Percentiles rank a stretch among this genome's conserved stretches.
Evolutionary conservation across 1,140 invertebrate species (phyloP).

Genomic region (Helicoverpa armigera): DNA sequence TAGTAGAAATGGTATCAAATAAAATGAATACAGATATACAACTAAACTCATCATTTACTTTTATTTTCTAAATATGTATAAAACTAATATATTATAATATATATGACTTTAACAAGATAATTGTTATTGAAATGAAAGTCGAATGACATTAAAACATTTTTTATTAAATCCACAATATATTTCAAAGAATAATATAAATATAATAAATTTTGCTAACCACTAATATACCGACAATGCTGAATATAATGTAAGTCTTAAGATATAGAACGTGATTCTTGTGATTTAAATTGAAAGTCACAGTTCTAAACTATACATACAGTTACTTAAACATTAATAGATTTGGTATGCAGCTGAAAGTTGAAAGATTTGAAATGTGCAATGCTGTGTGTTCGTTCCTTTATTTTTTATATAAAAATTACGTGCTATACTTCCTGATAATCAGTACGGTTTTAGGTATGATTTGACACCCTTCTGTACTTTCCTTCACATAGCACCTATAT

Average conservation of each 20-base stretch:
- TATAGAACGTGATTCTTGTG: conserved; percentile 58
- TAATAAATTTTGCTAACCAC: conserved; percentile 82
- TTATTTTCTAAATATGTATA: not conserved
- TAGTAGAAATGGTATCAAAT: not conserved
- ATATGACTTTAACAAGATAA: not conserved
- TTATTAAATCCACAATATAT: conserved; percentile 86
- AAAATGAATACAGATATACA: not conserved
- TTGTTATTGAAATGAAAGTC: conserved; percentile 63
- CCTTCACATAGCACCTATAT: too few relatives aligned
- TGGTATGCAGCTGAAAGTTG: conserved; percentile 47
- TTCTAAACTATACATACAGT: conserved; percentile 67
- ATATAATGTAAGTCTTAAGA: conserved; percentile 71
- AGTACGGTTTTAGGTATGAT: too few relatives aligned
- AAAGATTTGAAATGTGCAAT: conserved; percentile 63
- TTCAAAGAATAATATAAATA: conserved; percentile 86
- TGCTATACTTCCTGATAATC: too few relatives aligned
- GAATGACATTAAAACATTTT: conserved; percentile 79
- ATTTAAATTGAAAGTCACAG: conserved; percentile 66
- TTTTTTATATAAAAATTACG: not conserved
- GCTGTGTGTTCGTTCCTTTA: conserved; percentile 46
- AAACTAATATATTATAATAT: too few relatives aligned
- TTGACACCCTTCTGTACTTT: too few relatives aligned
- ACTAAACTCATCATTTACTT: not conserved
- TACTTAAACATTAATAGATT: conserved; percentile 60
- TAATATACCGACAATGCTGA: conserved; percentile 75